phyloP scores from a whole-genome alignment of 1,140 invertebrate species.

The Eupristina koningsbergeri region DNA sequence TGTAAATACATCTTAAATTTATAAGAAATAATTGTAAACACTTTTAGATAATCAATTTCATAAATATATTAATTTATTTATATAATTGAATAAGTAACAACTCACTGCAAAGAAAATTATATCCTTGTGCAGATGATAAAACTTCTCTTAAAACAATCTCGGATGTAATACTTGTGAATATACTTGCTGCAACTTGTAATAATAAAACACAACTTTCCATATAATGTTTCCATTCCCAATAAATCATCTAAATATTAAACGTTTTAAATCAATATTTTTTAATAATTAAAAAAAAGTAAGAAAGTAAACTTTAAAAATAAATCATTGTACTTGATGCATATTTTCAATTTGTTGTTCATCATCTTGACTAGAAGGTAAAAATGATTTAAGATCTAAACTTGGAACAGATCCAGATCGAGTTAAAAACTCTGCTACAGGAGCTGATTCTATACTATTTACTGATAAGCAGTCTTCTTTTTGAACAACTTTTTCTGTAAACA shows the following conservation, averaged over 20 bases:
- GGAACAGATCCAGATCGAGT: constrained; percentile 72
- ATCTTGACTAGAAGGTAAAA: constrained; percentile 66
- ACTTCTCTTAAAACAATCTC: constrained; percentile 76
- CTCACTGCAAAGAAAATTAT: constrained; percentile 76
- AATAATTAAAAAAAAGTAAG: neutral
- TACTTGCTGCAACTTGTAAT: constrained; percentile 74
- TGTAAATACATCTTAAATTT: too few relatives aligned
- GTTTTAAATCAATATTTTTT: constrained; percentile 36
- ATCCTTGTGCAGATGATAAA: constrained; percentile 75
- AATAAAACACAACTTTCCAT: constrained; percentile 75
- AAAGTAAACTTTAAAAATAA: constrained; percentile 11
- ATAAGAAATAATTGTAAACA: neutral
- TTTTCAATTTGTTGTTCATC: constrained; percentile 67
- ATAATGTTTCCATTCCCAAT: constrained; percentile 77
- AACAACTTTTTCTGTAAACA: constrained; percentile 64
- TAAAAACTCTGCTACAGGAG: constrained; percentile 62
- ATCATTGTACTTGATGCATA: constrained; percentile 68
- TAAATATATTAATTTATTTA: neutral
- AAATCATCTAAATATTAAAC: constrained; percentile 63
- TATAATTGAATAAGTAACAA: constrained; percentile 12
- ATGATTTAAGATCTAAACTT: constrained; percentile 73
- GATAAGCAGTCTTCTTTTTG: constrained; percentile 69
- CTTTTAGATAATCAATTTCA: neutral
- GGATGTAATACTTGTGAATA: constrained; percentile 75
- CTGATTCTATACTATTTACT: constrained; percentile 69